Evolutionary conservation across 1,140 invertebrate species (phyloP).

Genomic region (Leptopilina clavipes): DNA sequence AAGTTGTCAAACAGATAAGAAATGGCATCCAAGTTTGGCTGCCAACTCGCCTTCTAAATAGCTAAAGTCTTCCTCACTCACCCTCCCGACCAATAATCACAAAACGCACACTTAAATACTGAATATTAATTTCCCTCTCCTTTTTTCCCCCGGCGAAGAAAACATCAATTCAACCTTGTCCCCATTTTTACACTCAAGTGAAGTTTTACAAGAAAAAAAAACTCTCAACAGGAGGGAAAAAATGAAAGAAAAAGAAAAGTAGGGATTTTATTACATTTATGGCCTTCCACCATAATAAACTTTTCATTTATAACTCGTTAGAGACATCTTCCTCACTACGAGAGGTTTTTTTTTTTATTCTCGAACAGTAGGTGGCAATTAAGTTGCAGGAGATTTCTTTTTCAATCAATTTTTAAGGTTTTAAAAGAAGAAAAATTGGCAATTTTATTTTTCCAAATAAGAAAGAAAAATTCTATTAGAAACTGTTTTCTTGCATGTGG

Average conservation of each 20-base stretch:
- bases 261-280: constrained; percentile 5
- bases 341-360: no score
- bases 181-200: background rate
- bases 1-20: constrained; percentile 27
- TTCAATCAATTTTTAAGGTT: no score
- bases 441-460: no score
- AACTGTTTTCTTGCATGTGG: no score
- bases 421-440: no score
- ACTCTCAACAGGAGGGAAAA: no score
- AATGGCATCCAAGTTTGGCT: background rate
- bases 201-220: background rate
- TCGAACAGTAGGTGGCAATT: no score
- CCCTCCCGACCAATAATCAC: no score
- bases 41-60: constrained; percentile 18
- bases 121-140: background rate
- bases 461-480: no score
- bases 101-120: background rate
- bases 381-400: no score
- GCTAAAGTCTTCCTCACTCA: background rate
- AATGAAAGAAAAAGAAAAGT: background rate
- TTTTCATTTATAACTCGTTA: background rate
- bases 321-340: no score
- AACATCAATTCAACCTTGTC: constrained; percentile 12
- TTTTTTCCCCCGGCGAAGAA: background rate
- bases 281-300: constrained; percentile 1